These are phyloP conservation scores for Lasioglossum leucozonium DNA, from an alignment of 2,888 invertebrate genomes.

Conservation along the genomic window DNA sequence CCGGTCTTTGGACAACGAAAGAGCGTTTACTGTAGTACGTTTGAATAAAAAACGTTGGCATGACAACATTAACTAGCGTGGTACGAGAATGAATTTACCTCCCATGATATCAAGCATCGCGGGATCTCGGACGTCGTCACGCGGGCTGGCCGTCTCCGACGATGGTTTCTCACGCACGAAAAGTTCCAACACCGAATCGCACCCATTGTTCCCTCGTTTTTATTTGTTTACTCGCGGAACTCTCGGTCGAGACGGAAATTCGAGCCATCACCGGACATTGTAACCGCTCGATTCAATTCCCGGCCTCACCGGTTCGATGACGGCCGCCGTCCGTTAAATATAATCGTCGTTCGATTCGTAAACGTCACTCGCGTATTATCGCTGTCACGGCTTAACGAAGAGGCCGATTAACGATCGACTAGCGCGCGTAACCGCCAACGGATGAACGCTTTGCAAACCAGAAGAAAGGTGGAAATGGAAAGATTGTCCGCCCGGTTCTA, in stretches of 20 bases:
- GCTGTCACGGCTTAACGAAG: conserved; percentile 42
- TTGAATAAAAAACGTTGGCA: no score
- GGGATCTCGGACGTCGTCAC: not conserved
- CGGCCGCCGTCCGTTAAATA: conserved; percentile 41
- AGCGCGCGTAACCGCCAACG: conserved; percentile 14
- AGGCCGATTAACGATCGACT: conserved; percentile 43
- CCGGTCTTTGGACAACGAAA: no score
- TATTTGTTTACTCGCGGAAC: conserved; percentile 15
- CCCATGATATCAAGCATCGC: not conserved
- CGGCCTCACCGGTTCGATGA: conserved; percentile 25
- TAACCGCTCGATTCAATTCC: conserved; percentile 40
- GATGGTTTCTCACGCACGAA: not conserved
- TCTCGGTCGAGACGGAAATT: not conserved
- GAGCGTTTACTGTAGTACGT: no score
- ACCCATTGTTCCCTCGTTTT: conserved; percentile 57
- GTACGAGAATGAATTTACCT: not conserved
- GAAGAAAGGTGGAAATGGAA: conserved; percentile 5
- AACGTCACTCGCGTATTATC: conserved; percentile 56
- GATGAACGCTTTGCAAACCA: conserved; percentile 11
- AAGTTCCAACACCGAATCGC: conserved; percentile 63
- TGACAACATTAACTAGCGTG: not conserved
- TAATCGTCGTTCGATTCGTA: conserved; percentile 49
- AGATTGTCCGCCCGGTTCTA: conserved; percentile 1
- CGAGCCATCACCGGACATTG: conserved; percentile 24
- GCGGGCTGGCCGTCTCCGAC: not conserved